Base-by-base conservation (phyloP, 2,113 vertebrate species). In the Pseudopodoces humilis region DNA sequence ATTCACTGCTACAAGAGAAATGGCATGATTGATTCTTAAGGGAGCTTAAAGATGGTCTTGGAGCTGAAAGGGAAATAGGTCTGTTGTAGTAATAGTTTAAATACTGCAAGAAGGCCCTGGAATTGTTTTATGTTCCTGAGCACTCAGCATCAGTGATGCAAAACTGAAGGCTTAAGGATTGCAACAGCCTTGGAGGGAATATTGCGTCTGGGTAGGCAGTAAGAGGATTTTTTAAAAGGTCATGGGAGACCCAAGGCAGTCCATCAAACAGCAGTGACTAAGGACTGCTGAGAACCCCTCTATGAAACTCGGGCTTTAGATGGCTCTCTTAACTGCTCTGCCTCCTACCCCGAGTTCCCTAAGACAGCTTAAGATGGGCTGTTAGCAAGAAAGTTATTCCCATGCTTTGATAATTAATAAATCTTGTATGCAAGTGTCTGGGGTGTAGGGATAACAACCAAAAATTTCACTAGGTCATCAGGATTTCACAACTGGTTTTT, bases 161-260 rank as follows among this genome's bases (percentile, higher is more conserved):
- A 89, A 95, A 89, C 70, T 74, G 47, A 63, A 71, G 86, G 86
- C 83, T 90, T 93, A 93, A 77, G 67, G 59, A 90, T 86, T 93
- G 83, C 90, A 62, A 52, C 79, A 92, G 88, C 44, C 79, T 93
- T 90, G 59, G 55, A 7, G 3, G 69, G 44, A 91, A 39, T 74
- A 69, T n/a, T 13, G 4, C 7, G 11, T 70, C 43, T 67, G 78
- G 20, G 70, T 64, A 72, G 46, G 64, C 78, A 59, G 59, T 95
- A 92, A 93, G 68, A 93, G 86, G 79, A 90, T 93, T 94, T 95
- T 39, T 44, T 53, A 27, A 92, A 93, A 95, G 94, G 90, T 93
- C 76, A 81, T 59, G 25, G 79, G 75, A 91, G 75, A 94, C 24
- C 18, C 23, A 58, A 85, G 59, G 44, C 71, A 92, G 75, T 49